A percentile compares a stretch with the other conserved stretches of the same genome.
Conservation (phyloP, 1,140 invertebrate species). For the Atta colombica region DNA sequence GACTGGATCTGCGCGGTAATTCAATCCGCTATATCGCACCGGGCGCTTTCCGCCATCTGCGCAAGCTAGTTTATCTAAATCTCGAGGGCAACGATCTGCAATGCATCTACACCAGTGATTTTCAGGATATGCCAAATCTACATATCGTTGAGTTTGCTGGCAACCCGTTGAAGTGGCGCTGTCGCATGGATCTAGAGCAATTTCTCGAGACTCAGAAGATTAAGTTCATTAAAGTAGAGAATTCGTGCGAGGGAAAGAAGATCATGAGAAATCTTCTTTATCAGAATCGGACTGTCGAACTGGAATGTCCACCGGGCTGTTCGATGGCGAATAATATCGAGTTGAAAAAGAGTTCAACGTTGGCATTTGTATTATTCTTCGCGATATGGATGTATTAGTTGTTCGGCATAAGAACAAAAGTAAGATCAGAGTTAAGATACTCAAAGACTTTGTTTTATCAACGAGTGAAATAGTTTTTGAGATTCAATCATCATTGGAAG, state of each 20-base stretch:
- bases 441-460: neutral
- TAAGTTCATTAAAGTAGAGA: conserved; percentile 73
- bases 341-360: neutral
- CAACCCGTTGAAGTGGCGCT: conserved; percentile 79
- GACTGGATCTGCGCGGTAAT: conserved; percentile 77
- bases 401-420: neutral
- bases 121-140: conserved; percentile 71
- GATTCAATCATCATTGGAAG: neutral
- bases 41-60: conserved; percentile 69
- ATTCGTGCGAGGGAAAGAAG: conserved; percentile 76
- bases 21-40: conserved; percentile 75
- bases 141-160: conserved; percentile 74
- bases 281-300: conserved; percentile 64
- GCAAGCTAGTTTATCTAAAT: conserved; percentile 72
- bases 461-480: neutral
- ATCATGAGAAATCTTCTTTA: conserved; percentile 70
- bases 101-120: conserved; percentile 77
- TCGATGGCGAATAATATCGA: conserved; percentile 25
- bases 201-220: conserved; percentile 76
- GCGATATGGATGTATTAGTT: neutral
- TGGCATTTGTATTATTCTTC: conserved; percentile 20
- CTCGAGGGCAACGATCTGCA: conserved; percentile 76
- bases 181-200: conserved; percentile 77
- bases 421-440: neutral
- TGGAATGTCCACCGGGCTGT: conserved; percentile 51